Percentiles rank a stretch among this genome's conserved stretches.
These are phyloP conservation scores for Ooceraea biroi DNA, from an alignment of 1,140 invertebrate genomes.

Conservation along the genomic window DNA sequence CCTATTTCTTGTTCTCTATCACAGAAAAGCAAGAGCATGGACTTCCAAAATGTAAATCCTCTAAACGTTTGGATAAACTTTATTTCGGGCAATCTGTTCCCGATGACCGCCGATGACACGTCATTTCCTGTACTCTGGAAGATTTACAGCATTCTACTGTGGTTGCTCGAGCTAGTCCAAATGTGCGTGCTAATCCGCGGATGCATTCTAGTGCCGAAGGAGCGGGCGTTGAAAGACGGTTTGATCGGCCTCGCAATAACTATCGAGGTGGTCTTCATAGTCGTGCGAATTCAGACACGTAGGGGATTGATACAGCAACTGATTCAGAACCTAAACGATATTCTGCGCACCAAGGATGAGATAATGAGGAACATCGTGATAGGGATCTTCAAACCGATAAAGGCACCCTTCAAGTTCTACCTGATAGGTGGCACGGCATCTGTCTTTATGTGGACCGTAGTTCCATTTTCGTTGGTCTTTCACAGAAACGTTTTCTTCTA, in stretches of 20 bases:
- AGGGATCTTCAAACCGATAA: not conserved
- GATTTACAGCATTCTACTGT: conserved; percentile 14
- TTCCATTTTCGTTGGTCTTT: not conserved
- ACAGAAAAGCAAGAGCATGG: conserved; percentile 39
- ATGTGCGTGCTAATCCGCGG: not conserved
- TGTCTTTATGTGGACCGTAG: not conserved
- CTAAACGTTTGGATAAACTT: conserved; percentile 57
- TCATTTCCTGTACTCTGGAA: conserved; percentile 1
- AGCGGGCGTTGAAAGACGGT: conserved; percentile 44
- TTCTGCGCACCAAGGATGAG: not conserved
- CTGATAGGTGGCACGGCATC: not conserved
- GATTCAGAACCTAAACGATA: not conserved
- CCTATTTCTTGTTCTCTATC: too few species aligned
- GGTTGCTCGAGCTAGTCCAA: conserved; percentile 20
- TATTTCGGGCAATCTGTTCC: conserved; percentile 66
- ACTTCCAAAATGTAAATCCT: conserved; percentile 67
- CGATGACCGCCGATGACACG: conserved; percentile 20
- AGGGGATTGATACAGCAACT: not conserved
- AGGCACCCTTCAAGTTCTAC: not conserved
- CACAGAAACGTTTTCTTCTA: not conserved
- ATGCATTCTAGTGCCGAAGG: conserved; percentile 20
- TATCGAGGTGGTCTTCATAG: not conserved
- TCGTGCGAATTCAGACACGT: not conserved
- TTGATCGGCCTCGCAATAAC: not conserved
- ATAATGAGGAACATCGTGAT: not conserved